Evolutionary conservation across 2,797 vertebrate species (phyloP), one percentile per base, ranked within the genome.

Genomic region (Mallotus villosus): DNA sequence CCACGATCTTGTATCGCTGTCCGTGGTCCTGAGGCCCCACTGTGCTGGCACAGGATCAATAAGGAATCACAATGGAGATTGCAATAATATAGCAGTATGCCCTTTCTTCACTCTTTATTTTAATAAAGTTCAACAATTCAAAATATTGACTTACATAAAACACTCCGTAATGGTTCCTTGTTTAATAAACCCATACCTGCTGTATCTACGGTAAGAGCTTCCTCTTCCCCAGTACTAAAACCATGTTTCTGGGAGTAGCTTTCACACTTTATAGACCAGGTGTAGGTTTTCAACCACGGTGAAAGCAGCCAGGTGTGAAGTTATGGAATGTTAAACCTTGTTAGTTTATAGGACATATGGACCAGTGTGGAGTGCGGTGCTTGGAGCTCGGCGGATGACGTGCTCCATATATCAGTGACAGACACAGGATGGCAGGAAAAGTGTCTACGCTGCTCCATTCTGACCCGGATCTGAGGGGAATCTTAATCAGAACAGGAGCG

Each of bases 401-500:
- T 70, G 24, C 58, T 60, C 58, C 22, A 24, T 60, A 46, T 46
- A 46, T 60, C 58, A 60, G 21, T 5, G 8, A 60, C 24, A 24
- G 51, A 22, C 60, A 63, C 57, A 71, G 68, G 55, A 75, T 74
- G 73, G 57, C 25, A 16, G 27, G 76, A 65, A 72, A 76, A 73
- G 51, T 77, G 63, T 72, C 70, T 32, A 55, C 19, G 51, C 17
- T 73, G 72, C 71, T 79, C 46, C 69, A 72, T 32, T 78, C 78
- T 75, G 68, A 79, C 17, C 27, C 55, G 60, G 80, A 82, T 78
- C 67, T 63, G 59, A 67, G 55, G 9, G 34, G 72, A 81, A 82
- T 78, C 77, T 81, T 85, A 86, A 88, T 82, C 84, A 85, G 86
- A 77, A 73, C 46, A 74, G 73, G 61, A 79, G 74, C 66, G 68